Percentiles rank a stretch among this genome's conserved stretches.
Evolutionary conservation across 2,888 invertebrate genomes (phyloP).

Genomic region (Byasa hedistus): DNA sequence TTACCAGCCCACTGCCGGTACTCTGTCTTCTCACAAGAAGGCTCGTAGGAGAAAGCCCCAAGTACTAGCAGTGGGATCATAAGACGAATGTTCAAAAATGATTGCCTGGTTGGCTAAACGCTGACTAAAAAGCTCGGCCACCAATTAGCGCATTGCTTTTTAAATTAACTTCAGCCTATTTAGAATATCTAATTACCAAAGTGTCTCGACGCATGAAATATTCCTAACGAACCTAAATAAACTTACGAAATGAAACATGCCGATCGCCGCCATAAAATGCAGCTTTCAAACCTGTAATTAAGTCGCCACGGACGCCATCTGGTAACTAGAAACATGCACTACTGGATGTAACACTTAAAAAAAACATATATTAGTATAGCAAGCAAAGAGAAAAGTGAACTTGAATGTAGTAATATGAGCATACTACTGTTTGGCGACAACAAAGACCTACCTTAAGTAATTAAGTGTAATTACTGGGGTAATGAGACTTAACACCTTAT

Average conservation of each 20-base stretch:
- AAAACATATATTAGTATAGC: neutral
- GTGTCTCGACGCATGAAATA: slow-evolving; percentile 30
- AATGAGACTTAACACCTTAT: no score
- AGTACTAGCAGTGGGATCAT: no score
- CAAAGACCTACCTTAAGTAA: no score
- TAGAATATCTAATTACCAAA: slow-evolving; percentile 30
- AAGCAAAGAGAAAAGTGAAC: no score
- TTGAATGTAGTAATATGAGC: no score
- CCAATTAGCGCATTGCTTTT: slow-evolving; percentile 24
- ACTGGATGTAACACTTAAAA: slow-evolving; percentile 10
- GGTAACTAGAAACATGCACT: slow-evolving; percentile 17
- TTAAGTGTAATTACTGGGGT: no score
- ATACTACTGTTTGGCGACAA: no score
- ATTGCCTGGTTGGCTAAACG: neutral
- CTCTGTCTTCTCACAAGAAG: no score
- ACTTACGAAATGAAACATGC: slow-evolving; percentile 29
- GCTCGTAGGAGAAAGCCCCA: no score
- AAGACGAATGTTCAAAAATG: neutral
- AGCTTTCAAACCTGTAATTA: slow-evolving; percentile 32
- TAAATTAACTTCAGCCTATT: slow-evolving; percentile 26
- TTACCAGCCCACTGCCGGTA: no score
- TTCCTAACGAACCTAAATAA: slow-evolving; percentile 29
- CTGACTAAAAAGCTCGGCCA: slow-evolving; percentile 16
- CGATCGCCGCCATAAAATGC: slow-evolving; percentile 28
- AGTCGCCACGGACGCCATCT: slow-evolving; percentile 26